A percentile compares a stretch with the other conserved stretches of the same genome.
These are phyloP conservation scores for Gouania willdenowi DNA, from an alignment of 2,797 vertebrate species.

Conservation along the genomic window DNA sequence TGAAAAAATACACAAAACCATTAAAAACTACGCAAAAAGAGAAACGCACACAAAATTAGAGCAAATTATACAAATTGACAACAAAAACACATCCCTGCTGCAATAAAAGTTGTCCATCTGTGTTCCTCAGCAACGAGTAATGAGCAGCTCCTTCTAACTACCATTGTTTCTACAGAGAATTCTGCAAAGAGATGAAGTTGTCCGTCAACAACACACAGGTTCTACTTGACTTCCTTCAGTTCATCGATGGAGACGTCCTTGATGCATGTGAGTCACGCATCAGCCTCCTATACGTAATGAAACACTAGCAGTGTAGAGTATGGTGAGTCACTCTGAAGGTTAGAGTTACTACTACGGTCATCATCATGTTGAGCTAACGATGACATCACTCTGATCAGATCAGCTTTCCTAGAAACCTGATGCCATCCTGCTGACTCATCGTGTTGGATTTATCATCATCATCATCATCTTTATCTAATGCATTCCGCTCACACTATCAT, in stretches of 20 bases:
- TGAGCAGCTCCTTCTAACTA: constrained; percentile 13
- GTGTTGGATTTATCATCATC: constrained; percentile 44
- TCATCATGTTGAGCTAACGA: constrained; percentile 36
- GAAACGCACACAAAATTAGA: no score
- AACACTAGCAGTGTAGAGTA: no score
- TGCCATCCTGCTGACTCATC: constrained; percentile 61
- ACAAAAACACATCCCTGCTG: no score
- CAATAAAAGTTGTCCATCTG: no score
- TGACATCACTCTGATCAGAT: constrained; percentile 53
- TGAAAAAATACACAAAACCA: no score
- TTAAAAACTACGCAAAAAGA: no score
- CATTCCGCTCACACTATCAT: constrained; percentile 32
- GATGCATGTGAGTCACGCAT: constrained; percentile 64
- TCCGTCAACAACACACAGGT: constrained; percentile 92
- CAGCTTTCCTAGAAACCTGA: constrained; percentile 48
- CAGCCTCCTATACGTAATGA: background rate
- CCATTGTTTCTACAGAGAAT: constrained; percentile 79
- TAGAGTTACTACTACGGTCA: constrained; percentile 31
- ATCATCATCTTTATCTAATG: no score
- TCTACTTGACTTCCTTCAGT: constrained; percentile 88
- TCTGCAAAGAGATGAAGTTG: constrained; percentile 88
- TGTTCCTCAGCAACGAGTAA: no score
- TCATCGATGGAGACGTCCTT: constrained; percentile 85
- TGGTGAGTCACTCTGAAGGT: constrained; percentile 38
- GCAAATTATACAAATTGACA: no score